Conservation (phyloP, 2,113 vertebrate species). For the Otus sunia region DNA sequence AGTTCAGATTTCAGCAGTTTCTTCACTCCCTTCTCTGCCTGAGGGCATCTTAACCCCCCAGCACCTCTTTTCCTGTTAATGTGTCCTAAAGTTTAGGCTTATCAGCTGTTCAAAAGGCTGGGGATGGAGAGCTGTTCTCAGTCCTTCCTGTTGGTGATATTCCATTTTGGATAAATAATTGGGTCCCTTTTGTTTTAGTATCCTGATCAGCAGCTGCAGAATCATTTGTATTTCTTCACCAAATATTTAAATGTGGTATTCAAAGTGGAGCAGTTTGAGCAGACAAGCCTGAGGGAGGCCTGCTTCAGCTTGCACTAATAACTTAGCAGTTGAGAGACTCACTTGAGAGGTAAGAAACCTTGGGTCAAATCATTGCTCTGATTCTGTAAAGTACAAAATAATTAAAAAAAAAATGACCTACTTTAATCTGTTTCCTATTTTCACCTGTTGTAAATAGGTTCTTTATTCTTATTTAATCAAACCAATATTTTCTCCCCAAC, state of each 20-base stretch:
- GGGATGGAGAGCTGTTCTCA: not conserved
- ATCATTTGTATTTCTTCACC: not conserved
- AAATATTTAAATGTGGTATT: not conserved
- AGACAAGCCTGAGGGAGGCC: slow-evolving; percentile 2
- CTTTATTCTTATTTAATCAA: slow-evolving; percentile 11
- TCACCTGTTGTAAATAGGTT: not conserved
- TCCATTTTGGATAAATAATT: not conserved
- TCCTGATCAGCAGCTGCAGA: not conserved
- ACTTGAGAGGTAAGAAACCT: not conserved
- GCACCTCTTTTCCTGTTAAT: not conserved
- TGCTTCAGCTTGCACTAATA: not conserved
- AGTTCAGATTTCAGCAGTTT: not conserved
- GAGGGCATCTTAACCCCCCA: accelerated
- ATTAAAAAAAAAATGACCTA: not conserved
- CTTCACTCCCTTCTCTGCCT: not conserved
- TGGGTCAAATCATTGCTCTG: not conserved
- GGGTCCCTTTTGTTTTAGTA: not conserved
- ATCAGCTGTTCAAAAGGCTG: not conserved
- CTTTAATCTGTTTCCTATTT: not conserved
- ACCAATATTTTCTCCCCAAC: not conserved
- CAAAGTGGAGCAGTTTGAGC: not conserved
- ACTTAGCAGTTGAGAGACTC: not conserved
- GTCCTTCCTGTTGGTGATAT: not conserved
- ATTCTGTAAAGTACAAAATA: not conserved
- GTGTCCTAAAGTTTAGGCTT: not conserved